phyloP scores from a whole-genome alignment of 2,113 vertebrate genomes.

The Vanacampus margaritifer region DNA sequence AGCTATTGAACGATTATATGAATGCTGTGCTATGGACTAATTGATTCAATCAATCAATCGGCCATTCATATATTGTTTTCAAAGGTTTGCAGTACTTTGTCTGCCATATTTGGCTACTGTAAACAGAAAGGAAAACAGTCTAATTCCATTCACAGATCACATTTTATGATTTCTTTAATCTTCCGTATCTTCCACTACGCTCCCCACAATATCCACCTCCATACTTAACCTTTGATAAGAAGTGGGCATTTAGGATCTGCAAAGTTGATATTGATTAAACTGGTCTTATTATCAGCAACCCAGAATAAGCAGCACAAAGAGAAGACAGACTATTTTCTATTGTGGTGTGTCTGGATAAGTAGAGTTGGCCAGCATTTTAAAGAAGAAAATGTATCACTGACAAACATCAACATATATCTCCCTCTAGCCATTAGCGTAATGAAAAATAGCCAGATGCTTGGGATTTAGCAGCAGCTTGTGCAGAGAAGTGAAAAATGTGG shows the following conservation, averaged over 20 bases:
- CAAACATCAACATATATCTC: neutral
- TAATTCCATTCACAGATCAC: neutral
- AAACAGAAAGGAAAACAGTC: neutral
- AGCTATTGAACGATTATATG: neutral
- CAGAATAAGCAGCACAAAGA: neutral
- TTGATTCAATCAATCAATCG: neutral
- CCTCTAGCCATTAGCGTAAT: neutral
- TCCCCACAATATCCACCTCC: neutral
- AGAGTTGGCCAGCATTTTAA: neutral
- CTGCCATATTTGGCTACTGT: neutral
- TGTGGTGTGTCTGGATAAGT: neutral
- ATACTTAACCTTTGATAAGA: neutral
- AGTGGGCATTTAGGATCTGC: neutral
- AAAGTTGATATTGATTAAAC: neutral
- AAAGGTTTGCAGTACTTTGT: neutral
- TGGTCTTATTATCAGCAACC: neutral
- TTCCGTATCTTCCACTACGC: neutral
- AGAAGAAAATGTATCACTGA: neutral
- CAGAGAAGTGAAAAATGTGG: neutral
- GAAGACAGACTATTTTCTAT: neutral
- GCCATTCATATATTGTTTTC: neutral
- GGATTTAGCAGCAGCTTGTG: neutral
- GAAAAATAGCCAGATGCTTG: slow-evolving; percentile 2
- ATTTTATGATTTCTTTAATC: neutral
- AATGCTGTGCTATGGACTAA: too few species aligned